Base-by-base conservation (phyloP, 2,888 invertebrate genomes). In the Epinotia ramella region DNA sequence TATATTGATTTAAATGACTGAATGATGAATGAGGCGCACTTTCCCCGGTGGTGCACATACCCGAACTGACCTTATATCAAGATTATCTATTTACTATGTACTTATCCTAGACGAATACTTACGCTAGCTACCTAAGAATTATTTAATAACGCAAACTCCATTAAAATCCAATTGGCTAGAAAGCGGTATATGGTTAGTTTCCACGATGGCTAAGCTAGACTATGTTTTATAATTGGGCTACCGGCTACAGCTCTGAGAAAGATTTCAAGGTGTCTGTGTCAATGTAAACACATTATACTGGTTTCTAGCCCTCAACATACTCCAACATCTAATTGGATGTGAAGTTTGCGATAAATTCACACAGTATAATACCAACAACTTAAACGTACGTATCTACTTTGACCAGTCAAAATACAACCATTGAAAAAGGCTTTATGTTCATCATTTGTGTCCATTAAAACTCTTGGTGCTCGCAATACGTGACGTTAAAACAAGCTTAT, bases 331-430 rank as follows among this genome's bases (percentile, higher is more conserved):
- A 1, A 33, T 62, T 33, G 62, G 16, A 62, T 40, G 33, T 33
- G n/a, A 62, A 33, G n/a, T 33, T 62, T 33, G 33, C 16, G n/a
- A 33, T 24, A 60, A 28, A 16, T 62, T 33, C 28, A 33, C 7
- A 24, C 13, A 24, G 24, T 28, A 62, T 2, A 28, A 28, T n/a
- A n/a, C 62, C 33, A 62, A 62, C 9, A 66, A 59, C 44, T 44
- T 59, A 69, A 18, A 57, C 57, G 12, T 57, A 44, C 12, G 20
- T 53, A 53, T 68, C 24, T 69, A 60, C 2, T 24, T 46, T 69
- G 69, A 69, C 69, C 69, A 69, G 69, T 60, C 59, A 69, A 60
- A 69, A 60, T 69, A 69, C 69, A 69, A 69, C 69, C 69, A 60
- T 60, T 46, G 66, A 46, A 60, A 60, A 69, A 46, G 40, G 44